These are phyloP conservation scores for Macquaria ambigua DNA, from an alignment of 2,113 vertebrate genomes.

Conservation along the genomic window DNA sequence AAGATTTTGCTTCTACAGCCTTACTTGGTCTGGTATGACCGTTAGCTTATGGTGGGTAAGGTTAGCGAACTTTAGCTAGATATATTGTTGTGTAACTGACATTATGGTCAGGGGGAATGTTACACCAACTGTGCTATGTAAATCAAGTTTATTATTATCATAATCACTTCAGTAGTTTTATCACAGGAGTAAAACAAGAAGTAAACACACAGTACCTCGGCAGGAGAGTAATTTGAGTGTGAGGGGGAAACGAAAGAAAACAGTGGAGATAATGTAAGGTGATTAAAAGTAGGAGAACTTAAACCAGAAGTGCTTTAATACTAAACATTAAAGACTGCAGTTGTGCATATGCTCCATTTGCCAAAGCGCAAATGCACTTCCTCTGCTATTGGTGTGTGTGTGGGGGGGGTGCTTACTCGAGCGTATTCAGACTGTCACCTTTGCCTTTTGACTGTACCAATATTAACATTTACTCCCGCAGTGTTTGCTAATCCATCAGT, in stretches of 20 bases:
- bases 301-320: neutral
- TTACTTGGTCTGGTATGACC: neutral
- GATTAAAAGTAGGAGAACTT: neutral
- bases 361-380: constrained; percentile 7
- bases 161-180: neutral
- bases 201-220: neutral
- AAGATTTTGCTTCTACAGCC: neutral
- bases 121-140: neutral
- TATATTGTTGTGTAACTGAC: too few species aligned
- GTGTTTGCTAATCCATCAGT: constrained; percentile 65
- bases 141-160: neutral
- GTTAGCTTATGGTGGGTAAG: neutral
- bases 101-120: too few species aligned
- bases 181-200: neutral
- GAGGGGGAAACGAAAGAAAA: neutral
- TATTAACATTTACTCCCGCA: constrained; percentile 66
- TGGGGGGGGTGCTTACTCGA: neutral
- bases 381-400: neutral
- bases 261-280: neutral
- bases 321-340: neutral
- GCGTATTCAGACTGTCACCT: constrained; percentile 28
- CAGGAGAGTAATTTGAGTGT: neutral
- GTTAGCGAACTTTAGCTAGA: neutral
- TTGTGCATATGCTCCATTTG: constrained; percentile 6
- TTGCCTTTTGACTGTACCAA: constrained; percentile 55